A percentile compares a stretch with the other conserved stretches of the same genome.
Evolutionary conservation across 1,140 invertebrate species (phyloP).

Genomic region (Formica exsecta): DNA sequence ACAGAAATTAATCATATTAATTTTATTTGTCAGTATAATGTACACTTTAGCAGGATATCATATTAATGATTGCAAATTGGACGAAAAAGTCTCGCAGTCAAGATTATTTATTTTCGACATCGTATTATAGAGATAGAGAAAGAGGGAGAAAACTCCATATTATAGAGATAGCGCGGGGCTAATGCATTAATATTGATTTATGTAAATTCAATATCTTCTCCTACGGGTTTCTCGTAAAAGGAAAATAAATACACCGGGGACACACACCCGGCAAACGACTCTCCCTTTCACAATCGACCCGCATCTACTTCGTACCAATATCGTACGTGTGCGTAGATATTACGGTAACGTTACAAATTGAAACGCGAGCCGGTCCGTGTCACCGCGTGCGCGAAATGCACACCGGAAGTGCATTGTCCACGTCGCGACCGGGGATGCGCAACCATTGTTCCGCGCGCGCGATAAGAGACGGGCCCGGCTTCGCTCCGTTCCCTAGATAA

Average conservation of each 20-base stretch:
- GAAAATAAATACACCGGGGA: neutral
- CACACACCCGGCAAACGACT: slow-evolving; percentile 13
- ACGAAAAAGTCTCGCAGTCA: neutral
- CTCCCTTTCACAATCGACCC: slow-evolving; percentile 69
- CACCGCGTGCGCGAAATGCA: slow-evolving; percentile 66
- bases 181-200: slow-evolving; percentile 12
- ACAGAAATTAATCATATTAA: slow-evolving; percentile 25
- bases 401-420: slow-evolving; percentile 76
- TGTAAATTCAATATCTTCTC: slow-evolving; percentile 13
- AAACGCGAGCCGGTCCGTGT: slow-evolving; percentile 66
- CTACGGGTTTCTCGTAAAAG: neutral
- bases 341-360: slow-evolving; percentile 60
- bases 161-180: neutral
- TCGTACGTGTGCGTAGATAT: slow-evolving; percentile 27
- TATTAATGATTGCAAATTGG: neutral
- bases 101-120: neutral
- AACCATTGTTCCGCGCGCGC: slow-evolving; percentile 62
- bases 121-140: neutral
- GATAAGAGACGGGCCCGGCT: slow-evolving; percentile 70
- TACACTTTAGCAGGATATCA: neutral
- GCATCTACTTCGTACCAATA: slow-evolving; percentile 43
- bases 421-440: slow-evolving; percentile 55
- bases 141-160: neutral
- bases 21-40: neutral
- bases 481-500: slow-evolving; percentile 56